Conservation (phyloP, 2,113 vertebrate species). For the Triplophysa siluroides region DNA sequence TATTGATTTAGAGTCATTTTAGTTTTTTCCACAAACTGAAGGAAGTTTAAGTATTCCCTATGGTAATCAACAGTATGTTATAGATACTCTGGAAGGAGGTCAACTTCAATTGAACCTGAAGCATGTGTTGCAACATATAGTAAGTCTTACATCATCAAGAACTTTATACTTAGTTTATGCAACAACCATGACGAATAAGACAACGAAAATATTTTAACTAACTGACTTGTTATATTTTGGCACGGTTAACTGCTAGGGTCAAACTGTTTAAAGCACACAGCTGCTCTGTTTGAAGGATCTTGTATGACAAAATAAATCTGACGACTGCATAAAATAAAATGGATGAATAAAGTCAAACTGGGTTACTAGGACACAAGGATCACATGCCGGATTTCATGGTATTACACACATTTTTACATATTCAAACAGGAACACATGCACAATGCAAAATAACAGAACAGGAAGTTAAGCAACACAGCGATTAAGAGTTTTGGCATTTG, state of each 20-base stretch:
- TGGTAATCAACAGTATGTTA: too few species aligned
- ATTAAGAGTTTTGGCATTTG: slow-evolving; percentile 60
- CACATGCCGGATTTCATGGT: neutral
- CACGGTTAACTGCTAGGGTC: neutral
- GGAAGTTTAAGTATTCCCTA: too few species aligned
- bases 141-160: neutral
- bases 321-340: neutral
- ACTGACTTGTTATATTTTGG: too few species aligned
- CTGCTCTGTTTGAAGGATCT: slow-evolving; percentile 21
- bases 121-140: too few species aligned
- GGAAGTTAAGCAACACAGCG: neutral
- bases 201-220: too few species aligned
- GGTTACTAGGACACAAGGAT: neutral
- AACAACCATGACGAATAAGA: neutral
- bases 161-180: neutral
- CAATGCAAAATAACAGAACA: neutral
- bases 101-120: too few species aligned
- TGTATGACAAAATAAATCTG: slow-evolving; percentile 9
- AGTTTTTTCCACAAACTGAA: too few species aligned
- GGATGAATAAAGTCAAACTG: slow-evolving; percentile 1
- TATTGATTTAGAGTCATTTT: too few species aligned
- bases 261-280: slow-evolving; percentile 2
- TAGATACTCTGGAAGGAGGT: too few species aligned
- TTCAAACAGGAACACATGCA: neutral
- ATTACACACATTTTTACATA: neutral